Evolutionary conservation across 2,888 invertebrate species (phyloP), one percentile per base, ranked within the genome.

Genomic region (Lymantria dispar): DNA sequence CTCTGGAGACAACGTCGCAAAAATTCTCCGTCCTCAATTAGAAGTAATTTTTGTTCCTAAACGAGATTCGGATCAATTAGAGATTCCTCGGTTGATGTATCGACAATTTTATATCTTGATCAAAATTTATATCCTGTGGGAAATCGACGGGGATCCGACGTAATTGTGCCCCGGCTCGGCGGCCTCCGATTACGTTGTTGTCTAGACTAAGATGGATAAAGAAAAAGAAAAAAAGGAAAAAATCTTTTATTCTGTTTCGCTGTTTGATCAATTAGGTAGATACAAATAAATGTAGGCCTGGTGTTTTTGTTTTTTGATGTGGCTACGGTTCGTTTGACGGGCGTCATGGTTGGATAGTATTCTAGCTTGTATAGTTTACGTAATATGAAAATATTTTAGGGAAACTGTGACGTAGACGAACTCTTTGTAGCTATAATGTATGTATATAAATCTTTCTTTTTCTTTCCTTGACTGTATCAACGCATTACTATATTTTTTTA

Each of bases 101-200:
- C 74, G 77, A 69, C 73, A 72, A 74, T 77, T 79, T 77, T 70
- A 67, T 71, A 67, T 73, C 72, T 74, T 70, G 70, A 70, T 72
- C 73, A 71, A 72, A 77, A 73, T 65, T 72, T 68, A 70, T 66
- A 67, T 68, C 76, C 76, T 60, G 52, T 52, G 80, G 80, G 78
- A 78, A 77, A 78, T 77, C 72, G 68, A 48, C 43, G 53, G 64
- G 54, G 64, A 68, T 70, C 68, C 63, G 57, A 40, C 45, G 50
- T 65, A 66, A 72, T 69, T 72, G 63, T 62, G 61, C 53, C 54
- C 45, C 48, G 56, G 59, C 58, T 56, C 56, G 56, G 47, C 57
- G 60, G 54, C 36, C 56, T 43, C 52, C 22, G 68, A 64, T 70
- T 70, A 66, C 64, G 59, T 60, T 62, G 66, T 55, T 54, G 70